phyloP scores from a whole-genome alignment of 1,140 invertebrate species.

The Neoseiulus cucumeris region DNA sequence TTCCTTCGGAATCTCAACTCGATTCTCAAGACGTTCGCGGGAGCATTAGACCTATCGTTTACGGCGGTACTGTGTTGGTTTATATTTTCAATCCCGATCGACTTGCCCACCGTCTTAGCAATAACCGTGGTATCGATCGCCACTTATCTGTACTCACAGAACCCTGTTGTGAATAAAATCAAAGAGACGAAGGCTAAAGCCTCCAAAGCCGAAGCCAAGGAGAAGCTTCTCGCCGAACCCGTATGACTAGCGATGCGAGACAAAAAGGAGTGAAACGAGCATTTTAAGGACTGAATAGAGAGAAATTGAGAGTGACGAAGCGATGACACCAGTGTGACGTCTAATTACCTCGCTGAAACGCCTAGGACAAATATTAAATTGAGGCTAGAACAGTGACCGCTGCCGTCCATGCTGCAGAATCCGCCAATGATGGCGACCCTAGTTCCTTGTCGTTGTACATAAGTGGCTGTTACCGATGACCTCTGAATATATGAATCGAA shows the following conservation, averaged over 20 bases:
- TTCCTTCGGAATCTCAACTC: constrained; percentile 83
- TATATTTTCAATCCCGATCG: constrained; percentile 66
- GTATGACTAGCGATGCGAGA: background rate
- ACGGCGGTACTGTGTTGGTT: constrained; percentile 73
- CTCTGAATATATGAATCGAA: no score
- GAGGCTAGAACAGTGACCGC: no score
- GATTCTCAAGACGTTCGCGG: constrained; percentile 87
- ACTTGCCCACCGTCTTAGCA: constrained; percentile 55
- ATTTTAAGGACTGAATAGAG: no score
- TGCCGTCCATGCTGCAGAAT: no score
- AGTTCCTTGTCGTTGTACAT: no score
- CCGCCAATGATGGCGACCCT: no score
- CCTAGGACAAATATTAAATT: no score
- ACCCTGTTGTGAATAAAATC: constrained; percentile 43
- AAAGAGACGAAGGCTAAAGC: background rate
- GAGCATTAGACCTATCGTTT: constrained; percentile 73
- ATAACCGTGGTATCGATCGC: constrained; percentile 63
- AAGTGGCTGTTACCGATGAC: no score
- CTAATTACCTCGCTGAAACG: no score
- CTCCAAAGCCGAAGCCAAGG: background rate
- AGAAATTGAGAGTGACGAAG: no score
- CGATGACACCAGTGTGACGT: no score
- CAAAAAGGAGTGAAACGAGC: no score
- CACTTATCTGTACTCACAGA: constrained; percentile 65
- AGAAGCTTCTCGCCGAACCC: background rate